phyloP scores from a whole-genome alignment of 64 coral and sea anemone genomes.

The Actinia tenebrosa region DNA sequence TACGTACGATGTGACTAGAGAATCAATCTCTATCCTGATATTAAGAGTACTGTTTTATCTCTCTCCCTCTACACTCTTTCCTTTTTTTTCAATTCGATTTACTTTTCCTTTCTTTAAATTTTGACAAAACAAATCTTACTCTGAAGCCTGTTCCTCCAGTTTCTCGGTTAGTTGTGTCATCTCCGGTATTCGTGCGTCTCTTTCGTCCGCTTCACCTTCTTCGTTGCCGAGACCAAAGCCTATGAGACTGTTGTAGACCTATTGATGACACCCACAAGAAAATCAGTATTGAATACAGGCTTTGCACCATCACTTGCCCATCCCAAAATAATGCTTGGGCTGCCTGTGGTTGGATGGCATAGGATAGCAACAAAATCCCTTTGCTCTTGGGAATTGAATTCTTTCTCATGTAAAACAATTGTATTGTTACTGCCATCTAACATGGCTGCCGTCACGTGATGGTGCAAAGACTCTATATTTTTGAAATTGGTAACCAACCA shows the following conservation, averaged over 20 bases:
- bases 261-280: background rate
- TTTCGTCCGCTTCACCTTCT: background rate
- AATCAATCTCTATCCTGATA: background rate
- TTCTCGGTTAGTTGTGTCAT: background rate
- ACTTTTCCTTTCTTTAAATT: background rate
- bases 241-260: background rate
- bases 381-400: too few species aligned
- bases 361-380: too few species aligned
- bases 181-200: background rate
- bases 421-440: too few species aligned
- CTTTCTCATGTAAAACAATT: too few species aligned
- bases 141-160: constrained; percentile 1
- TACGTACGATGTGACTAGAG: background rate
- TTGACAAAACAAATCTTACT: background rate
- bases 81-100: background rate
- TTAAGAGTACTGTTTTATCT: too few species aligned
- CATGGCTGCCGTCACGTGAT: too few species aligned
- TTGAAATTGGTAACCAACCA: too few species aligned
- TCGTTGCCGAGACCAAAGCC: background rate
- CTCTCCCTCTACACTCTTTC: background rate
- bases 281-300: too few species aligned
- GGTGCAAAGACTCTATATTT: background rate
- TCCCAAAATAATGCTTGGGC: too few species aligned
- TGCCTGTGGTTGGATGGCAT: too few species aligned
- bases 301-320: too few species aligned